Evolutionary conservation across 1,140 invertebrate genomes (phyloP).

Genomic region (Trichonephila inaurata): DNA sequence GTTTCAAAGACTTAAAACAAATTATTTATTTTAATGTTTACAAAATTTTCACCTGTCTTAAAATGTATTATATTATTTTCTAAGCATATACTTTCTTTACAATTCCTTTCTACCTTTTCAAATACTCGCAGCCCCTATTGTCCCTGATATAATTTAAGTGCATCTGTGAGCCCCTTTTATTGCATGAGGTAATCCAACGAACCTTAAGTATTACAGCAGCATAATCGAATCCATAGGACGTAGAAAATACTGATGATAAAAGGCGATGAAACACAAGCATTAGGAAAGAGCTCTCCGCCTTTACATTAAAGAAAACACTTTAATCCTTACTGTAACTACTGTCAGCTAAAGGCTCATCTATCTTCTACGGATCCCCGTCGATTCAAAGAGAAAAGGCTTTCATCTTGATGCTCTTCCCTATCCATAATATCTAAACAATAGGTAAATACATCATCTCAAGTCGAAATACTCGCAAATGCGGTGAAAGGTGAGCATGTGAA

Average conservation of each 20-base stretch:
- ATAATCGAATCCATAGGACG: conserved; percentile 27
- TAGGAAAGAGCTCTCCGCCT: conserved; percentile 28
- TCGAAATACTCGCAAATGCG: background rate
- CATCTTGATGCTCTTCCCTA: conserved; percentile 1
- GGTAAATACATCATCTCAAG: background rate
- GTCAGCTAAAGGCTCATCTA: conserved; percentile 51
- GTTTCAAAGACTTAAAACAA: conserved; percentile 7
- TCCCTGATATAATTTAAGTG: conserved; percentile 17
- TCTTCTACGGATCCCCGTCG: conserved; percentile 30
- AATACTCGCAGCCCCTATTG: background rate
- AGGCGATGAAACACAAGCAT: conserved; percentile 41
- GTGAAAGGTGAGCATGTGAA: background rate
- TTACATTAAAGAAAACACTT: conserved; percentile 59
- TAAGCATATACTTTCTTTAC: background rate
- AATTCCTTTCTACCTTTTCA: background rate
- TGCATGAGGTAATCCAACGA: conserved; percentile 13
- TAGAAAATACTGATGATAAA: conserved; percentile 56
- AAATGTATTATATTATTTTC: conserved; percentile 15
- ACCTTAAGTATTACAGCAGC: conserved; percentile 33
- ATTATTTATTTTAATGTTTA: background rate
- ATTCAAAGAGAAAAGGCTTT: conserved; percentile 54
- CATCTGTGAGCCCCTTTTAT: conserved; percentile 19
- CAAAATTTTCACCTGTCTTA: background rate
- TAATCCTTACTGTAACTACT: conserved; percentile 65
- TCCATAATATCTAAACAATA: conserved; percentile 59